phyloP scores from a whole-genome alignment of 2,797 vertebrate genomes.

The Synanceia verrucosa region DNA sequence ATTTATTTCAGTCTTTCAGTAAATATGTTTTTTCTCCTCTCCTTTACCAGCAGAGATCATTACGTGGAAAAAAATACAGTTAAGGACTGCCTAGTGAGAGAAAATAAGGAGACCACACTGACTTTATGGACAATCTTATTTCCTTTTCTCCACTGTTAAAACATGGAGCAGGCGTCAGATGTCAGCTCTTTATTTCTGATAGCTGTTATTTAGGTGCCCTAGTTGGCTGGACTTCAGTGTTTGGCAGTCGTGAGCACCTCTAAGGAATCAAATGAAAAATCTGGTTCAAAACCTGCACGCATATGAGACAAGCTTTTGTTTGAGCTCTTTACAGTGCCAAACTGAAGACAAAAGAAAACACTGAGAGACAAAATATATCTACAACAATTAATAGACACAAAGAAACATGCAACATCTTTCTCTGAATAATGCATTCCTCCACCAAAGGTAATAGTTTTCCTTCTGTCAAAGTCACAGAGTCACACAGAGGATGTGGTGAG shows the following conservation, averaged over 20 bases:
- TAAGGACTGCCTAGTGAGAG: conserved; percentile 55
- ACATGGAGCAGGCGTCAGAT: conserved; percentile 64
- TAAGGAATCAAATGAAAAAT: conserved; percentile 67
- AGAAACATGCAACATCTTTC: neutral
- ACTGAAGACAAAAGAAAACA: conserved; percentile 28
- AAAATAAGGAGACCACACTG: conserved; percentile 73
- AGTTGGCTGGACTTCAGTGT: conserved; percentile 68
- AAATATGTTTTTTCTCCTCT: neutral
- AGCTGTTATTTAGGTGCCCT: conserved; percentile 74
- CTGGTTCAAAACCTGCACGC: conserved; percentile 54
- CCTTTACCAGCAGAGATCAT: conserved; percentile 22
- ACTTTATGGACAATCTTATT: conserved; percentile 67
- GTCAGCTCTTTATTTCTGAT: conserved; percentile 62
- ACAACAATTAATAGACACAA: conserved; percentile 4
- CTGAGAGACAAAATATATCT: neutral
- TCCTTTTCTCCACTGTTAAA: conserved; percentile 67
- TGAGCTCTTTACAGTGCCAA: conserved; percentile 26
- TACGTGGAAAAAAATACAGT: conserved; percentile 63
- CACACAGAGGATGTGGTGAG: conserved; percentile 58
- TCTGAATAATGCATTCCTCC: conserved; percentile 7
- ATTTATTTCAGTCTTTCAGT: neutral
- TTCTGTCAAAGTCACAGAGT: conserved; percentile 28
- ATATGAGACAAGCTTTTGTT: conserved; percentile 34
- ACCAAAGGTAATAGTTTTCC: conserved; percentile 15
- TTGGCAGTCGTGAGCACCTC: conserved; percentile 66